Evolutionary conservation across 1,140 invertebrate genomes (phyloP), one percentile per base, ranked within the genome.

Genomic region (Saxidomus purpurata): DNA sequence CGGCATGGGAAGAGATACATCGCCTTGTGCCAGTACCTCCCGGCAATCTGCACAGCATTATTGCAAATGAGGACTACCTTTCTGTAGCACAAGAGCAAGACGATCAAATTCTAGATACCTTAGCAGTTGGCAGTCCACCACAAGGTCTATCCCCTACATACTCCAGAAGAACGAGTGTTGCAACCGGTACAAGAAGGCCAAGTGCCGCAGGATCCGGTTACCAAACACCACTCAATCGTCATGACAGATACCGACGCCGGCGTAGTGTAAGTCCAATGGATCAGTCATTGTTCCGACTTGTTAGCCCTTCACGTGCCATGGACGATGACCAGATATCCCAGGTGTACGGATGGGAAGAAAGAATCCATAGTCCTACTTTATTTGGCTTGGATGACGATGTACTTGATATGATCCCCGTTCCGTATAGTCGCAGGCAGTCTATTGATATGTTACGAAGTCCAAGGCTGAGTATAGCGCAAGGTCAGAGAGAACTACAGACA

Each of bases 1-100:
- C 93, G 77, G 91, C 92, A 11, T 95, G 94, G 94, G 94, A 95
- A 86, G 93, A 95, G 81, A 95, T 93, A 86, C 92, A 95, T 82
- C 92, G 93, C 8, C 80, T 94, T 55, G 93, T 93, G 36, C 93
- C 93, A 17, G 93, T 94, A 90, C 88, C 91, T 34, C 89, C 91
- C 34, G 92, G 93, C 8, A 91, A 90, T 71, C 93, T 94, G 0
- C 28, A 31, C 15, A n/a, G 36, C 4, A 90, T 55, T 55, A 25
- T 87, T 25, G 88, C 92, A 40, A 34, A 82, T 0, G 93, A 93
- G 55, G 89, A 90, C 43, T 92, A 93, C 22, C 55, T 92, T 36
- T 22, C 86, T 22, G 77, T 87, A 34, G 28, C 59, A 8, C 67
- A 36, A 0, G 76, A 83, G 34, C 55, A 52, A 22, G 69, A 76